Evolutionary conservation across 2,113 vertebrate genomes (phyloP).

Genomic region (Chionomys nivalis): DNA sequence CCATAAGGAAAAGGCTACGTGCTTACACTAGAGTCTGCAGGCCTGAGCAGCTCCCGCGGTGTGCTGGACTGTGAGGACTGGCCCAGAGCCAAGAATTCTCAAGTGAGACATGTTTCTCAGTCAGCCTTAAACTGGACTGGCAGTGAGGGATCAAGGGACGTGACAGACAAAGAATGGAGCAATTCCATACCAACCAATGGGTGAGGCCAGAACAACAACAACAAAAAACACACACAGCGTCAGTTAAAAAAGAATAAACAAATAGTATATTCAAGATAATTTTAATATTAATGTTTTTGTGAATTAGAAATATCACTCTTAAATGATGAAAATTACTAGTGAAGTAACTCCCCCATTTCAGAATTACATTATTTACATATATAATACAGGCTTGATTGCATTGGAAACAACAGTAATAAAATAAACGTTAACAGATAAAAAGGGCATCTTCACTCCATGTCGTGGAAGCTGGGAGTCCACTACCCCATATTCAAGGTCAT

Average conservation of each 20-base stretch:
- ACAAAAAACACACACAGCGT: constrained; percentile 64
- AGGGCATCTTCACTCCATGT: constrained; percentile 88
- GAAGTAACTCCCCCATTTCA: constrained; percentile 89
- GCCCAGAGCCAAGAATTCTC: background rate
- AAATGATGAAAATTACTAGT: constrained; percentile 90
- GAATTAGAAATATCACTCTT: constrained; percentile 95
- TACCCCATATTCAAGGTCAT: constrained; percentile 90
- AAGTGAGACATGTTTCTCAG: fast-evolving
- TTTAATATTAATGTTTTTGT: constrained; percentile 93
- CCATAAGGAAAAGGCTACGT: background rate
- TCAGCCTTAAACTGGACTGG: no score
- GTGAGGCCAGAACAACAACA: constrained; percentile 74
- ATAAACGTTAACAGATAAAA: constrained; percentile 96
- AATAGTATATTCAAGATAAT: constrained; percentile 92
- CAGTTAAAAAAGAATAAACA: constrained; percentile 85
- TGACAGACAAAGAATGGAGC: constrained; percentile 68
- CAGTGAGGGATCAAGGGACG: background rate
- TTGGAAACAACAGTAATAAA: constrained; percentile 94
- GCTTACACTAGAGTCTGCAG: background rate
- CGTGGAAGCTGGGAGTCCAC: constrained; percentile 87
- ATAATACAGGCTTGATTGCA: constrained; percentile 91
- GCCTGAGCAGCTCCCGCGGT: fast-evolving
- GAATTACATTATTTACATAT: constrained; percentile 89
- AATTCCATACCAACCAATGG: constrained; percentile 81
- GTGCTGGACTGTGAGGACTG: fast-evolving